A percentile compares a stretch with the other conserved stretches of the same genome.
These are phyloP conservation scores for Coilia nasus DNA, from an alignment of 2,797 vertebrate genomes.

Conservation along the genomic window DNA sequence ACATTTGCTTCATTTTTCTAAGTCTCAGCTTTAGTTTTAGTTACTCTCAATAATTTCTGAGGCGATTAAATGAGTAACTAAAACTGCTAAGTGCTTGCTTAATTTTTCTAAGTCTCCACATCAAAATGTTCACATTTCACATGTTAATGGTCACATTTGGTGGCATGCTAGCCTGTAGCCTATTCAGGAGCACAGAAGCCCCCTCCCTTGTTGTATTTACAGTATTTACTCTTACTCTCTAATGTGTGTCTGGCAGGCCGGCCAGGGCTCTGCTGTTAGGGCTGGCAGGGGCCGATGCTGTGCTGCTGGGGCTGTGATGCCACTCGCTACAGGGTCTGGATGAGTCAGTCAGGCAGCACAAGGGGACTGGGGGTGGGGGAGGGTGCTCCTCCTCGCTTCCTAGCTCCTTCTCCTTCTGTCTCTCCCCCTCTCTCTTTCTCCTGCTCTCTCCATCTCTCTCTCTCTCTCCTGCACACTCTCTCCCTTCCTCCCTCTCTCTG, in stretches of 20 bases:
- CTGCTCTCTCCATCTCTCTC: neutral
- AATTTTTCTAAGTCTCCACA: too few relatives aligned
- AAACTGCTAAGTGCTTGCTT: too few relatives aligned
- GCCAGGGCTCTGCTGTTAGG: slow-evolving; percentile 6
- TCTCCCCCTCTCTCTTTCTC: too few relatives aligned
- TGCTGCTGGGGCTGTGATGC: slow-evolving; percentile 10
- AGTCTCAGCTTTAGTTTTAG: too few relatives aligned
- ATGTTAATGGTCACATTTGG: too few relatives aligned
- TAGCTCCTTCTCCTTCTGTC: too few relatives aligned
- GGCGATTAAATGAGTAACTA: too few relatives aligned
- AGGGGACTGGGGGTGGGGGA: neutral
- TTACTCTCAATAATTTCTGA: too few relatives aligned
- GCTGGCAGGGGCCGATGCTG: neutral
- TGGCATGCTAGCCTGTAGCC: too few relatives aligned
- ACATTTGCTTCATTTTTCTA: too few relatives aligned
- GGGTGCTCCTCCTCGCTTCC: neutral
- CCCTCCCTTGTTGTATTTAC: neutral
- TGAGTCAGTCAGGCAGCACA: slow-evolving; percentile 15
- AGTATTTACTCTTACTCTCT: neutral
- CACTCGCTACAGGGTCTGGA: slow-evolving; percentile 17
- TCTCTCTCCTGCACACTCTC: neutral
- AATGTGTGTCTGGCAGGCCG: slow-evolving; percentile 10
- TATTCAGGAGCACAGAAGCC: too few relatives aligned
- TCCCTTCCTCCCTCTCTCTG: neutral
- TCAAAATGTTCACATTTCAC: too few relatives aligned